Evolutionary conservation across 2,797 vertebrate species (phyloP).

Genomic region (Cirrhinus mrigala): DNA sequence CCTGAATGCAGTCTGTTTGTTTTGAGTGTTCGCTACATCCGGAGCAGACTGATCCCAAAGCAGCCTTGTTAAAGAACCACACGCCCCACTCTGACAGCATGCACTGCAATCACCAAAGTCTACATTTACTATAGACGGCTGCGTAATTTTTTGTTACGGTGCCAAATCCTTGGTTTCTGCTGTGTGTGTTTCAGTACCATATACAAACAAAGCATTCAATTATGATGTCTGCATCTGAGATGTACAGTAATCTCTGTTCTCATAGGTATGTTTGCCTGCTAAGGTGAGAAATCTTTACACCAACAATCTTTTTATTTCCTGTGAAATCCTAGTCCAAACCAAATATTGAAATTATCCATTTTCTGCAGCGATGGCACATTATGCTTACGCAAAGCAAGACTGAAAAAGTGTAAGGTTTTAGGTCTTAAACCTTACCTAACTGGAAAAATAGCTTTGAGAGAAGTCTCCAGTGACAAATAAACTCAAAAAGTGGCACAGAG

Average conservation of each 20-base stretch:
- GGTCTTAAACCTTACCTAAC: slow-evolving; percentile 57
- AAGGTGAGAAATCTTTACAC: slow-evolving; percentile 16
- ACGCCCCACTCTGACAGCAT: neutral
- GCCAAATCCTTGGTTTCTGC: slow-evolving; percentile 24
- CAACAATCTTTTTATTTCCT: slow-evolving; percentile 15
- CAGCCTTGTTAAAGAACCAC: slow-evolving; percentile 40
- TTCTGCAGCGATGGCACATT: slow-evolving; percentile 36
- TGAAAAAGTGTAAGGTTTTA: slow-evolving; percentile 45
- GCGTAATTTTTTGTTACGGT: neutral
- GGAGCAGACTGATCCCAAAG: slow-evolving; percentile 22
- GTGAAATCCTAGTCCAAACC: neutral
- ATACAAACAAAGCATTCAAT: slow-evolving; percentile 56
- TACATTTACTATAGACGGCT: neutral
- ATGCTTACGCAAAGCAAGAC: slow-evolving; percentile 48
- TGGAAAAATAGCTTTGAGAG: slow-evolving; percentile 52
- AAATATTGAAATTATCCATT: slow-evolving; percentile 42
- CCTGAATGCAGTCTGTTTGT: slow-evolving; percentile 41
- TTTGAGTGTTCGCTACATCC: slow-evolving; percentile 28
- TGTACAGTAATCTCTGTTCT: neutral
- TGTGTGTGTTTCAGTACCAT: slow-evolving; percentile 42
- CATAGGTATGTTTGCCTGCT: slow-evolving; percentile 11
- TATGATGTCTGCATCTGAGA: slow-evolving; percentile 53
- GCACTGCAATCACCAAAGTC: neutral
- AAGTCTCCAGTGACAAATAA: slow-evolving; percentile 50
- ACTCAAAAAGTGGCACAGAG: slow-evolving; percentile 51